phyloP scores from a whole-genome alignment of 2,113 vertebrate genomes.

The Aptenodytes forsteri region DNA sequence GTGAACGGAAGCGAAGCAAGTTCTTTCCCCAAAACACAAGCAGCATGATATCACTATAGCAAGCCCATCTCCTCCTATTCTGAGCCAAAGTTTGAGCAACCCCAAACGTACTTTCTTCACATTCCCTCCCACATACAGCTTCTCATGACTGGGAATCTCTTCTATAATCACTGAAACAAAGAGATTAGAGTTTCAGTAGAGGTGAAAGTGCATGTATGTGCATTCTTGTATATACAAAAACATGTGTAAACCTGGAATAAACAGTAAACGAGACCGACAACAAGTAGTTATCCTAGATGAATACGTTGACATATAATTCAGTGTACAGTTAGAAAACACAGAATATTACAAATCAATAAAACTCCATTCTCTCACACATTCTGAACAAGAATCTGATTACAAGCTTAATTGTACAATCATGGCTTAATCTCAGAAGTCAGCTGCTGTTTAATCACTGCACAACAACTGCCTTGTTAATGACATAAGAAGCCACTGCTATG shows the following conservation, averaged over 20 bases:
- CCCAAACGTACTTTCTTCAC: neutral
- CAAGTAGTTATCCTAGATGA: neutral
- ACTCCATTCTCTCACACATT: slow-evolving; percentile 37
- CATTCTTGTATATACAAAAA: neutral
- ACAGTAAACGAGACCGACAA: neutral
- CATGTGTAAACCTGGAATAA: neutral
- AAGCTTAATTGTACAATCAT: slow-evolving; percentile 66
- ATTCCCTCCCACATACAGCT: neutral
- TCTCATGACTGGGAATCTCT: neutral
- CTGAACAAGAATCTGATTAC: slow-evolving; percentile 59
- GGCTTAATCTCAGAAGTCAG: slow-evolving; percentile 60
- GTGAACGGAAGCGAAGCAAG: neutral
- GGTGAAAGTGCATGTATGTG: neutral
- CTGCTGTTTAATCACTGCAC: slow-evolving; percentile 67
- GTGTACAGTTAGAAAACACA: slow-evolving; percentile 45
- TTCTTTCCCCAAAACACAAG: neutral
- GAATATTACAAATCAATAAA: slow-evolving; percentile 27
- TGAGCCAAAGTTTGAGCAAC: neutral
- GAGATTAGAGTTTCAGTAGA: neutral
- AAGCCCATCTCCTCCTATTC: neutral
- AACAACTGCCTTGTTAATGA: slow-evolving; percentile 67
- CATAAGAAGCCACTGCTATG: slow-evolving; percentile 5
- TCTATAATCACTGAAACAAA: neutral
- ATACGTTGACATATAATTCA: slow-evolving; percentile 22
- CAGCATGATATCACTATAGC: neutral